Evolutionary conservation across 1,140 invertebrate species (phyloP).

Genomic region (Drosophila nebulosa): DNA sequence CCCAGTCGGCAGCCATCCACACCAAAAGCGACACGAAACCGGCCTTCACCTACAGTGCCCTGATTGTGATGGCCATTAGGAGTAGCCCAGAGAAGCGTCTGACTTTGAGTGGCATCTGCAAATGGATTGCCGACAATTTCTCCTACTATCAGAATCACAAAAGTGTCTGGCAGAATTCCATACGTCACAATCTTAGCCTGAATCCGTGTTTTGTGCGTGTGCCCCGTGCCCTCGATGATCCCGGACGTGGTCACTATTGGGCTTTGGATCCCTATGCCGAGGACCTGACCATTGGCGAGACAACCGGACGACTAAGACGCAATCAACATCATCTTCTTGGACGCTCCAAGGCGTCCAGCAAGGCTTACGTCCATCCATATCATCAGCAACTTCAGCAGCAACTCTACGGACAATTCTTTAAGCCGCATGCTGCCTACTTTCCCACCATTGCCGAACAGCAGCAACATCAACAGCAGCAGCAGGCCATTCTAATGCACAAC

Average conservation of each 20-base stretch:
- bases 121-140: slow-evolving; percentile 90
- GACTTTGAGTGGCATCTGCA: slow-evolving; percentile 94
- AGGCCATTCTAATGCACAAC: slow-evolving; percentile 32
- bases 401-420: slow-evolving; percentile 35
- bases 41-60: slow-evolving; percentile 96
- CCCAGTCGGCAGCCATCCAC: background rate
- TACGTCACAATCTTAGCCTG: slow-evolving; percentile 92
- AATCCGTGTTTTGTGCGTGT: slow-evolving; percentile 69
- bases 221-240: slow-evolving; percentile 65
- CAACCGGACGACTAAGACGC: slow-evolving; percentile 58
- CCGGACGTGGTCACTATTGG: slow-evolving; percentile 75
- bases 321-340: slow-evolving; percentile 23
- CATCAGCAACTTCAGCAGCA: slow-evolving; percentile 32
- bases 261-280: slow-evolving; percentile 65
- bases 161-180: slow-evolving; percentile 99
- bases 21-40: slow-evolving; percentile 82
- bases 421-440: slow-evolving; percentile 50
- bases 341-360: slow-evolving; percentile 19
- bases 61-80: slow-evolving; percentile 98
- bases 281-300: slow-evolving; percentile 70
- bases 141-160: slow-evolving; percentile 96
- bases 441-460: slow-evolving; percentile 28
- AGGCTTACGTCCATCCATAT: slow-evolving; percentile 35
- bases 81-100: slow-evolving; percentile 91
- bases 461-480: slow-evolving; percentile 24